phyloP scores from a whole-genome alignment of 2,113 vertebrate genomes.

The Glaucidium brasilianum region DNA sequence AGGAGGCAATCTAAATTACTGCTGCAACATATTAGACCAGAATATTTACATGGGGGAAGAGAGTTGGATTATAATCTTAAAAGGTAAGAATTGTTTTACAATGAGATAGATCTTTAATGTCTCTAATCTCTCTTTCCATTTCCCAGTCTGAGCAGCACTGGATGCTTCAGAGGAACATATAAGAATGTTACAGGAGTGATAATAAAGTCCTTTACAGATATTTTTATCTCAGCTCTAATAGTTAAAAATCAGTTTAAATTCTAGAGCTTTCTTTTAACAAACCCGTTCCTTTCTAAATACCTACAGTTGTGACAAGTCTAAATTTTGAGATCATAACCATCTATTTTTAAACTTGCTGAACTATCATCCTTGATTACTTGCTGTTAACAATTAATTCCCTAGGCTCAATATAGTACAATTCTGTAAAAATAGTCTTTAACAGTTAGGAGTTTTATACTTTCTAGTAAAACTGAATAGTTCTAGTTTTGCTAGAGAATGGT shows the following conservation, averaged over 20 bases:
- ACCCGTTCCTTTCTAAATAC: not conserved
- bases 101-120: not conserved
- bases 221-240: not conserved
- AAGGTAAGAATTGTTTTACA: not conserved
- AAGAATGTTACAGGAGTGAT: not conserved
- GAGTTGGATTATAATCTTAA: not conserved
- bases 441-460: not conserved
- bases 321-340: not conserved
- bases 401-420: not conserved
- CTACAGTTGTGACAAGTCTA: not conserved
- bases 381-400: not conserved
- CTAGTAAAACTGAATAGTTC: not conserved
- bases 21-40: not conserved
- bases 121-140: not conserved
- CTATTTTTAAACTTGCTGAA: not conserved
- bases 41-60: not conserved
- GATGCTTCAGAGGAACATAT: not conserved
- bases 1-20: not conserved
- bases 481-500: not conserved
- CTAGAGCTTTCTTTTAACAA: not conserved
- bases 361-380: not conserved
- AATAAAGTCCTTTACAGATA: not conserved
- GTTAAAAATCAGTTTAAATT: not conserved
- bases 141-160: not conserved
- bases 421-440: not conserved